These are phyloP conservation scores for Lagenorhynchus albirostris DNA, from an alignment of 2,113 vertebrate genomes.

Conservation along the genomic window DNA sequence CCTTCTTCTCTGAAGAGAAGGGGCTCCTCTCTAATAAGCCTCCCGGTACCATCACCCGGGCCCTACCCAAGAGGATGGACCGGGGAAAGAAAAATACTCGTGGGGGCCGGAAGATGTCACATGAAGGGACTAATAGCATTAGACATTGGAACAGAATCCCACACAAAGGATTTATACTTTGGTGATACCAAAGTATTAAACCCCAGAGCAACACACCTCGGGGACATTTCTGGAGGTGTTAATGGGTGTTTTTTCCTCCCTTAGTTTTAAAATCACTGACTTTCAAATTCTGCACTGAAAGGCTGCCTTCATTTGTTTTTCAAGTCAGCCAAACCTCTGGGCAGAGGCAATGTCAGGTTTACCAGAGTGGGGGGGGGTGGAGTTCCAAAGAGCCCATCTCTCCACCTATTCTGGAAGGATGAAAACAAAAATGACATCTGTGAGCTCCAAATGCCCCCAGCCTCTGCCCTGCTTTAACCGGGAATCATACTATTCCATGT, in stretches of 20 bases:
- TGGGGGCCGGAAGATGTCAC: background rate
- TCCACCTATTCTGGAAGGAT: background rate
- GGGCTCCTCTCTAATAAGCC: background rate
- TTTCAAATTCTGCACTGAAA: background rate
- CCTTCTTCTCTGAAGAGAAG: background rate
- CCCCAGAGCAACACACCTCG: background rate
- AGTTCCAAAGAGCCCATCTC: background rate
- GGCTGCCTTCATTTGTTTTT: conserved; percentile 1
- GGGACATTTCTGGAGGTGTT: background rate
- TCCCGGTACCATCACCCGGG: background rate
- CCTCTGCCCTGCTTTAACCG: background rate
- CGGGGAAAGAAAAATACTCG: background rate
- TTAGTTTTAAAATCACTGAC: background rate
- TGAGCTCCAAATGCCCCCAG: background rate
- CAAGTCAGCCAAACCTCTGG: background rate
- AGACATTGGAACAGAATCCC: background rate
- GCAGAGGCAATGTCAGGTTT: background rate
- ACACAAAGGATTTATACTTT: background rate
- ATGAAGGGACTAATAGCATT: background rate
- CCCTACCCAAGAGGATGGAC: background rate
- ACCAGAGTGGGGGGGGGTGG: background rate
- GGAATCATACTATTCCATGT: background rate
- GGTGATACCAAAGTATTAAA: background rate
- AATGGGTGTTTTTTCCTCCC: background rate
- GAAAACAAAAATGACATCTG: background rate